These are phyloP conservation scores for Ciona savignyi DNA, from an alignment of 23 tunicate species.

Conservation along the genomic window DNA sequence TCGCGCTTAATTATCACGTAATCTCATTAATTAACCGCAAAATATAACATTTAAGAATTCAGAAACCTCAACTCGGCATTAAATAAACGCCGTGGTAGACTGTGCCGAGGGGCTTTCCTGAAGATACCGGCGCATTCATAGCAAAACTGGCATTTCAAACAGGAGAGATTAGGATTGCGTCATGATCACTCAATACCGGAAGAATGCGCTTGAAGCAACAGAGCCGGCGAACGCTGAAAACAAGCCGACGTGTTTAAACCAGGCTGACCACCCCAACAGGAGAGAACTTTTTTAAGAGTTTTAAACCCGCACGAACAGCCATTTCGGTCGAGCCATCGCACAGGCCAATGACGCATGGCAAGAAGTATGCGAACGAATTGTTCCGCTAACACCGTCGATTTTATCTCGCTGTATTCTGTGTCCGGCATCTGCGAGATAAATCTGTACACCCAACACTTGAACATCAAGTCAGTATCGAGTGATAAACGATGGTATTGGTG, in stretches of 20 bases:
- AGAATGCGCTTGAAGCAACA: conserved; percentile 1
- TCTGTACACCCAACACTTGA: background rate
- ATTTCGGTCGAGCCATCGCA: no score
- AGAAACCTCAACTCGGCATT: no score
- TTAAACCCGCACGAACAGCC: background rate
- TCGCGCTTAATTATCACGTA: no score
- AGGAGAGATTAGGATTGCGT: background rate
- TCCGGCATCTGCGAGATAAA: background rate
- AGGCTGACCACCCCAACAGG: background rate
- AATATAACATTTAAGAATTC: no score
- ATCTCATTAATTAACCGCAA: no score
- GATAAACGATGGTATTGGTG: no score
- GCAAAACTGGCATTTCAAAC: background rate
- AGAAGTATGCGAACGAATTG: background rate
- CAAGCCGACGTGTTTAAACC: background rate
- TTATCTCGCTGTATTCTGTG: background rate
- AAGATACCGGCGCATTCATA: background rate
- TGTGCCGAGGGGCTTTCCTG: background rate
- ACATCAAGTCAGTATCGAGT: no score
- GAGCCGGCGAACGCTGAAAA: background rate
- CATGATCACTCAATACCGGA: background rate
- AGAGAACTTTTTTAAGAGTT: background rate
- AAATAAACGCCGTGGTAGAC: no score
- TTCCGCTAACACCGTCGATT: background rate
- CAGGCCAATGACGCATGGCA: background rate